Evolutionary conservation across 2,113 vertebrate species (phyloP).

Genomic region (Trachemys scripta): DNA sequence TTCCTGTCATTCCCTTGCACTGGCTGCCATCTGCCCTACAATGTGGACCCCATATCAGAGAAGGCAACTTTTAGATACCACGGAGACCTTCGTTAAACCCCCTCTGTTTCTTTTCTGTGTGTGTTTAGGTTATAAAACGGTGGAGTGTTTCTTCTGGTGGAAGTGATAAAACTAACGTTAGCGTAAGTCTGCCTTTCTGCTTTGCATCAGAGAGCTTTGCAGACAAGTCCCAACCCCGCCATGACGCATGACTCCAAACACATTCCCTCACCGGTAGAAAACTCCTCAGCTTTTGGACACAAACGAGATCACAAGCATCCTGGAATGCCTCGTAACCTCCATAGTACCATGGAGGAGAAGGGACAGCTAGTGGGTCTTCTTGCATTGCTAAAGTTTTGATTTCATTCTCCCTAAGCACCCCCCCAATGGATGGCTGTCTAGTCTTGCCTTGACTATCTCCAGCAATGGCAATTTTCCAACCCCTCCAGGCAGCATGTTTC

Average conservation of each 20-base stretch:
- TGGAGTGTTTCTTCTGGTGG: conserved; percentile 88
- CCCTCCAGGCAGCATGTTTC: neutral
- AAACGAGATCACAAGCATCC: neutral
- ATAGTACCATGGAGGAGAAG: neutral
- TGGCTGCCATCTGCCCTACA: neutral
- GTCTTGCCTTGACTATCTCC: neutral
- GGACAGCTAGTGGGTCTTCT: neutral
- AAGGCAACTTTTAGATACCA: neutral
- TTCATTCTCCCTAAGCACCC: neutral
- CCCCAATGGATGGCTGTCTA: neutral
- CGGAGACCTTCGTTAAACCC: neutral
- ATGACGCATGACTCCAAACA: neutral
- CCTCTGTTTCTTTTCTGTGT: conserved; percentile 20
- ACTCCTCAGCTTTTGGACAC: neutral
- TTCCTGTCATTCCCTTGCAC: neutral
- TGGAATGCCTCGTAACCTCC: neutral
- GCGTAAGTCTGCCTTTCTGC: conserved; percentile 73
- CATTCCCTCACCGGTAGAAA: neutral
- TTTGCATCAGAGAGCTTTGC: conserved; percentile 2
- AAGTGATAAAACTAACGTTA: conserved; percentile 88
- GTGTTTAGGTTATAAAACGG: conserved; percentile 83
- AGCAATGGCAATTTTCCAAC: neutral
- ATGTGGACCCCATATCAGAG: neutral
- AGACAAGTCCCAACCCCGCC: neutral
- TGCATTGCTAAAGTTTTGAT: neutral